Evolutionary conservation across 2,797 vertebrate species (phyloP), one percentile per base, ranked within the genome.

Genomic region (Sebastolobus alascanus): DNA sequence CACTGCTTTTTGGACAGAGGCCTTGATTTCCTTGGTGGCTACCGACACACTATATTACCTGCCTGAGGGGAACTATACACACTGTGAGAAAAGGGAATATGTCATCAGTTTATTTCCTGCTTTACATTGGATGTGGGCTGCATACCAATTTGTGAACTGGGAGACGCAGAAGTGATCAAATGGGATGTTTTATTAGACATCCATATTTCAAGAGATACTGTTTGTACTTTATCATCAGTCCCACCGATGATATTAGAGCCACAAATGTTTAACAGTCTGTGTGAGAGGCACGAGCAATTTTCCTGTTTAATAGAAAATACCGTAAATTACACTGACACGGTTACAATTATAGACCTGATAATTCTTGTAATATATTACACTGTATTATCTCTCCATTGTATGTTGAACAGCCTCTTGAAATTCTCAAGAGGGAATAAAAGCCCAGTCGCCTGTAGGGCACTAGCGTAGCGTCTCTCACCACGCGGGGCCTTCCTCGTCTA

Each of bases 171-270:
- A 74, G 59, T 79, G 43, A 82, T 86, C 64, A 60, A 73, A 77
- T 54, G 25, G 59, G 58, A 68, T 64, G 56, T 75, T 84, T 86
- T 80, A 84, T 69, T 77, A 72, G 25, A 50, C 74, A 70, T 72
- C 29, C 29, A 65, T 82, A 61, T 82, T 88, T 83, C 33, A 78
- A 71, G 54, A 79, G 54, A 77, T 4, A 70, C 14, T 69, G 14
- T 54, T 59, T 27, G 61, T 37, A 43, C 59, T 76, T 31, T 55
- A 58, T 43, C 73, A 67, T 64, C 66, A 40, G 13, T 60, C 50
- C 46, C 65, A 73, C 31, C 12, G 52, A 67, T 61, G 38, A 69
- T 58, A 60, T 65, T 35, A 43, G 25, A 66, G 52, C 16, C 50
- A 68, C 29, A 72, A 75, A 79, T 66, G 56, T 82, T 84, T 35